phyloP scores from a whole-genome alignment of 2,113 vertebrate genomes.

The Anhinga anhinga region DNA sequence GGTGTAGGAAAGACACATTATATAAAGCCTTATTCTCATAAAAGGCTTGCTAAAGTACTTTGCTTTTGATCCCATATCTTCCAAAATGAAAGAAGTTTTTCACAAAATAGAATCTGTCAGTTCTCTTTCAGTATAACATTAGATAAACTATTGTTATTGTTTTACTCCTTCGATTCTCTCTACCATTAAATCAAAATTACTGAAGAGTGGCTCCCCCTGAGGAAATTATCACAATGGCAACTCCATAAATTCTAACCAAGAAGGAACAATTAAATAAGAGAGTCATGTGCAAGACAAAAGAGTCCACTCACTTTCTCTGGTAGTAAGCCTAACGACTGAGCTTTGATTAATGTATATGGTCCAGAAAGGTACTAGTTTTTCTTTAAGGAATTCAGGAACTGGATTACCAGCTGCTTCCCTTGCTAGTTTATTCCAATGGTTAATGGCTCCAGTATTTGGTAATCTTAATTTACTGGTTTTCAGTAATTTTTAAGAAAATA shows the following conservation, averaged over 20 bases:
- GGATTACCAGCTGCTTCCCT: neutral
- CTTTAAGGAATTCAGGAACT: neutral
- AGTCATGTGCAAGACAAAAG: neutral
- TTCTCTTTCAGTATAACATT: neutral
- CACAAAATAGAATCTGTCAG: neutral
- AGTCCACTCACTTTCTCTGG: neutral
- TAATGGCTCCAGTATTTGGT: neutral
- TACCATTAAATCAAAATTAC: neutral
- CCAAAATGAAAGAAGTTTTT: neutral
- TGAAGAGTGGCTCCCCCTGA: neutral
- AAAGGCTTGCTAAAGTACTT: neutral
- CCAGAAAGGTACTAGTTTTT: neutral
- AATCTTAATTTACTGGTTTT: neutral
- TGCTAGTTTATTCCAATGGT: neutral
- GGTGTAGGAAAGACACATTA: neutral
- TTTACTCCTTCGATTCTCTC: neutral
- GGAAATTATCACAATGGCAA: neutral
- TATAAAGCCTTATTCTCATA: slow-evolving; percentile 3
- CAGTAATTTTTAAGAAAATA: neutral
- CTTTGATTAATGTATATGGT: neutral
- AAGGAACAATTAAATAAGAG: neutral
- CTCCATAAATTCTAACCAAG: neutral
- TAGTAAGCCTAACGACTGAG: neutral
- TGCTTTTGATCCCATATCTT: neutral
- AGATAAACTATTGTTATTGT: neutral